A percentile compares a stretch with the other conserved stretches of the same genome.
These are phyloP conservation scores for Strigamia transsilvanica DNA, from an alignment of 2,888 invertebrate species.

Conservation along the genomic window DNA sequence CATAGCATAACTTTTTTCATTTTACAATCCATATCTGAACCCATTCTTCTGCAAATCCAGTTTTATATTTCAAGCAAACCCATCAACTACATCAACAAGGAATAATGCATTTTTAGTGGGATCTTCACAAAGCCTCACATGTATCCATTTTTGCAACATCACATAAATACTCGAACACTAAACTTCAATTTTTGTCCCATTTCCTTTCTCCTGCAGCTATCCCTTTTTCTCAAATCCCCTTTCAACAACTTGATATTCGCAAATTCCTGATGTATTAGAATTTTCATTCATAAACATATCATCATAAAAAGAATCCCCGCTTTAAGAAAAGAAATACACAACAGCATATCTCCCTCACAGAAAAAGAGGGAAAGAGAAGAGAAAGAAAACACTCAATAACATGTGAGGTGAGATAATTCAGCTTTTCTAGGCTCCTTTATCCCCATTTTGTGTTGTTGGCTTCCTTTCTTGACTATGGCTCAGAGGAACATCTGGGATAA, in stretches of 20 bases:
- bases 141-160: constrained; percentile 4
- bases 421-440: constrained; percentile 35
- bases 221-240: not conserved
- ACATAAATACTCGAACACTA: constrained; percentile 25
- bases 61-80: constrained; percentile 22
- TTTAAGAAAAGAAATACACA: constrained; percentile 15
- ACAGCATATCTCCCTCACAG: constrained; percentile 12
- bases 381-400: constrained; percentile 43
- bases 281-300: constrained; percentile 35
- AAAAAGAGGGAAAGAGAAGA: not conserved
- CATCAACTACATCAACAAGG: constrained; percentile 34
- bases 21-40: not conserved
- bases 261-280: constrained; percentile 21
- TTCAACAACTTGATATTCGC: constrained; percentile 27
- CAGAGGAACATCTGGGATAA: constrained; percentile 46
- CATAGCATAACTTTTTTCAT: not conserved
- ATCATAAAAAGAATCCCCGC: not conserved
- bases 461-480: constrained; percentile 37
- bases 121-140: constrained; percentile 28
- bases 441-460: constrained; percentile 48
- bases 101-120: constrained; percentile 41
- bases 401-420: constrained; percentile 49
- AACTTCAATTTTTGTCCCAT: constrained; percentile 33
- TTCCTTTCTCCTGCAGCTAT: not conserved
- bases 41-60: constrained; percentile 28